phyloP scores from a whole-genome alignment of 2,113 vertebrate species.

The Clarias batrachus region DNA sequence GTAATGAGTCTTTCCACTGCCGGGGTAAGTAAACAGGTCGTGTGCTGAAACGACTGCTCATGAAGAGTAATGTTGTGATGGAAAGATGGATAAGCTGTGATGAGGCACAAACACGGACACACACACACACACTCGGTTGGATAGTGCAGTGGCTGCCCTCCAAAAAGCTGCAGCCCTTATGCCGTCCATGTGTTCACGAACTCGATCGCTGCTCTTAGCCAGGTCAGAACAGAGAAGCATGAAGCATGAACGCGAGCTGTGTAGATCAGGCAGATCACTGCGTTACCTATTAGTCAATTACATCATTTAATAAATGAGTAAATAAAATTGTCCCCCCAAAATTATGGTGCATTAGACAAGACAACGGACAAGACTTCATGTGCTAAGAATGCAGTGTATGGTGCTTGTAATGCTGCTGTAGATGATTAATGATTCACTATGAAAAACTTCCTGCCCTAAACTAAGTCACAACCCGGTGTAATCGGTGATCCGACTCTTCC shows the following conservation, averaged over 20 bases:
- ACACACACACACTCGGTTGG: constrained; percentile 6
- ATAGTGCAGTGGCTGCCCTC: constrained; percentile 40
- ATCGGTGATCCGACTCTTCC: neutral
- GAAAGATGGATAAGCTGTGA: constrained; percentile 22
- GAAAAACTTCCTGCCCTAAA: neutral
- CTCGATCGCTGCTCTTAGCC: constrained; percentile 27
- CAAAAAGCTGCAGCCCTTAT: constrained; percentile 48
- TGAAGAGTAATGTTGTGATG: constrained; percentile 17
- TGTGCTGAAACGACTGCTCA: neutral
- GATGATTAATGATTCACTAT: neutral
- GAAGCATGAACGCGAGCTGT: neutral
- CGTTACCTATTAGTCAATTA: neutral
- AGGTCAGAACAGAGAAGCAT: constrained; percentile 1
- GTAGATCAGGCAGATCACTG: neutral
- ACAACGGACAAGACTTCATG: no score
- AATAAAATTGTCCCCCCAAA: neutral
- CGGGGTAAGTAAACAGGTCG: neutral
- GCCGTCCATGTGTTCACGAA: constrained; percentile 52
- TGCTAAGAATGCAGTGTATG: neutral
- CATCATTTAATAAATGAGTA: no score
- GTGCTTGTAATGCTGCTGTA: neutral
- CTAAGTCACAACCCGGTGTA: neutral
- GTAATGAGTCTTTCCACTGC: neutral
- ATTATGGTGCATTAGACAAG: neutral
- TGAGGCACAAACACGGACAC: neutral